Evolutionary conservation across 1,140 invertebrate species (phyloP), one percentile per base, ranked within the genome.

Genomic region (Cherax destructor): DNA sequence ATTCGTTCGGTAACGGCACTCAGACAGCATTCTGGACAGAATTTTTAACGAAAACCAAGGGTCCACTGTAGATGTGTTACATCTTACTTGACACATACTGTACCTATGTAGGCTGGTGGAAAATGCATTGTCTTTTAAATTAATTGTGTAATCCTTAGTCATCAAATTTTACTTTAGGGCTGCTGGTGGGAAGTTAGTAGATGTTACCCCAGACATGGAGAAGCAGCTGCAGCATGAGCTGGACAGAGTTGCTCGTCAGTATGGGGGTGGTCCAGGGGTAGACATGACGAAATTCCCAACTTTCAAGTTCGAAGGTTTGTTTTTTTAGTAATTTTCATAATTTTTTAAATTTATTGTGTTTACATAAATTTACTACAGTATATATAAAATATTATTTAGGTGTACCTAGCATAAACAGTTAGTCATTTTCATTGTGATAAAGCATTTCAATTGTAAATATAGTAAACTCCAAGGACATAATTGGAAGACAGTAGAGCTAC

Each of bases 221-320:
- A 96, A 96, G 92, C 96, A 97, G 94, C 94, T 97, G 79, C 96
- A 97, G 93, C 95, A 96, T 77, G 97, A 98, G 94, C 94, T 99
- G 88, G 97, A 97, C 13, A 97, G 97, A 94, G 95, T 98, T 86
- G 95, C 96, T 47, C 96, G 96, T 93, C 96, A 97, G 91, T 99
- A 95, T 95, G 97, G 97, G 78, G 97, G 97, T 93, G 96, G 95
- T 74, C 93, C 95, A 77, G 97, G 97, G 85, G 95, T 96, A 49
- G 97, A 99, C 94, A 97, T 99, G 96, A 97, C 97, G 10, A 96
- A 98, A 94, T 99, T 99, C 94, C 98, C 98, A 13, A 94, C 95
- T 21, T 97, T 98, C 93, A 97, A 96, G 93, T 99, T 98, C 87
- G 78, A 88, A 77, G 92, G 92, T 93, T 49, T 72, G 84, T 5